Evolutionary conservation across 2,797 vertebrate species (phyloP).

Genomic region (Buphagus erythrorhynchus): DNA sequence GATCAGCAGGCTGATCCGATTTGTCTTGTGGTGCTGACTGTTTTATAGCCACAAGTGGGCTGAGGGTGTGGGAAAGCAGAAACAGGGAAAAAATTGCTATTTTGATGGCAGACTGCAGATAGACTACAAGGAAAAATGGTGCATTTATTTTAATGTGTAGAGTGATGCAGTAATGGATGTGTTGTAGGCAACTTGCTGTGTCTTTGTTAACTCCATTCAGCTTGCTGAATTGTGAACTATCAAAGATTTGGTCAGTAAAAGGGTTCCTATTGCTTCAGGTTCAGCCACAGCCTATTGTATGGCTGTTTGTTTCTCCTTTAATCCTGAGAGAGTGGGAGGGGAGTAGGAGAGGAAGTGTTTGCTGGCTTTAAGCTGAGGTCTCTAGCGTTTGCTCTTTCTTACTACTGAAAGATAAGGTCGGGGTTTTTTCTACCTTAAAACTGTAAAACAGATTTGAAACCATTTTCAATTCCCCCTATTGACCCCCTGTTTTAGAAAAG

Average conservation of each 20-base stretch:
- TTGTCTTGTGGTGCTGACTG: background rate
- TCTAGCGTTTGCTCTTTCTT: background rate
- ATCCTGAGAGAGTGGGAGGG: background rate
- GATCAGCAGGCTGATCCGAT: constrained; percentile 7
- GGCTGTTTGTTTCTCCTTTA: background rate
- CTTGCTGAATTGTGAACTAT: background rate
- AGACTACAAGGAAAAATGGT: background rate
- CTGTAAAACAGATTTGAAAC: background rate
- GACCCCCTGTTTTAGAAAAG: background rate
- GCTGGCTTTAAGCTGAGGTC: background rate
- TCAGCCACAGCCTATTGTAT: background rate
- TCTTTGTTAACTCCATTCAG: background rate
- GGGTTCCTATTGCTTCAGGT: background rate
- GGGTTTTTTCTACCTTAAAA: background rate
- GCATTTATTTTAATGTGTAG: background rate
- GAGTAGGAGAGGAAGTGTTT: background rate
- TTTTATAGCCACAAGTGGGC: background rate
- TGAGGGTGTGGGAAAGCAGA: background rate
- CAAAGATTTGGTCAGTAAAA: background rate
- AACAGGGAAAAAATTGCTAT: background rate
- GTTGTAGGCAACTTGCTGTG: background rate
- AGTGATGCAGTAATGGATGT: background rate
- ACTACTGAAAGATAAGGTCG: background rate
- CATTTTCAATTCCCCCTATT: background rate
- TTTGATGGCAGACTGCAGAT: background rate